phyloP scores from a whole-genome alignment of 2,888 invertebrate species.

The Cotesia congregata region DNA sequence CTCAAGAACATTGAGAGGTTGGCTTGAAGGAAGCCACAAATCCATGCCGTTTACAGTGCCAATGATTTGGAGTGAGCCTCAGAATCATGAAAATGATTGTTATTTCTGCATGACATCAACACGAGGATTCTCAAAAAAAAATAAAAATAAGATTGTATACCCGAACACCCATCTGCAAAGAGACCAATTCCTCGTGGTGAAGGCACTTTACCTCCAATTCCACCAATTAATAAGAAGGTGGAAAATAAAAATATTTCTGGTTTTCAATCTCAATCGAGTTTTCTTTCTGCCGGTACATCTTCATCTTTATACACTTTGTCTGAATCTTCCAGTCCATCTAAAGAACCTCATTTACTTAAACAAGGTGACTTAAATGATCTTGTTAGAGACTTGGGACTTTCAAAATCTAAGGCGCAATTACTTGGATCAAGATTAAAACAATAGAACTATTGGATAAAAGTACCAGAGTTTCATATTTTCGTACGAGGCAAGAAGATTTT shows the following conservation, averaged over 20 bases:
- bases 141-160: conserved; percentile 20
- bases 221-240: not conserved
- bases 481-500: conserved; percentile 32
- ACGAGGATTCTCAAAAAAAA: conserved; percentile 29
- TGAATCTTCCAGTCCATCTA: not conserved
- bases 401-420: no score
- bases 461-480: conserved; percentile 28
- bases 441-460: no score
- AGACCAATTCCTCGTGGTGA: conserved; percentile 21
- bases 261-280: conserved; percentile 12
- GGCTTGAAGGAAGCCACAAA: conserved; percentile 20
- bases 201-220: conserved; percentile 14
- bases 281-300: conserved; percentile 3
- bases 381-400: no score
- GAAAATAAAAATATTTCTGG: not conserved
- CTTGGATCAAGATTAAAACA: no score
- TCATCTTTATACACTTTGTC: conserved; percentile 11
- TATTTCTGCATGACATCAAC: conserved; percentile 30
- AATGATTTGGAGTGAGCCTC: conserved; percentile 37
- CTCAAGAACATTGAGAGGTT: conserved; percentile 20
- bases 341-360: conserved; percentile 19
- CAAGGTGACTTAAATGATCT: conserved; percentile 43
- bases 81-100: conserved; percentile 33
- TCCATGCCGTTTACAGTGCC: conserved; percentile 32
- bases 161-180: conserved; percentile 27